A percentile compares a stretch with the other conserved stretches of the same genome.
phyloP scores from a whole-genome alignment of 1,140 invertebrate genomes.

The Habropoda laboriosa region DNA sequence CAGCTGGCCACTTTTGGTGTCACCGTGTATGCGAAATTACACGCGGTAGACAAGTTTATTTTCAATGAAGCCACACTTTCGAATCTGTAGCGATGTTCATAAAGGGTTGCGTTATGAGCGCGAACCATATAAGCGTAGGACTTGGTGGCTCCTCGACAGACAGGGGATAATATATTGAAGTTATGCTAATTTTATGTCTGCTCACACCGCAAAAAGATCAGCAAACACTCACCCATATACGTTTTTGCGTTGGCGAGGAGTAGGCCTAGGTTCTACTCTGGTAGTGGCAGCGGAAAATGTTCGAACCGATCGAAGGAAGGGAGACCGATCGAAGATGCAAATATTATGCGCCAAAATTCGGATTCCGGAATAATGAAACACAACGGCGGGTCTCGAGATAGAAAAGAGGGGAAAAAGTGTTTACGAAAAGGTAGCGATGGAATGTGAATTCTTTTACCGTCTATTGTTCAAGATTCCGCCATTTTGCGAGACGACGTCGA shows the following conservation, averaged over 20 bases:
- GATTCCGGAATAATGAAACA: conserved; percentile 60
- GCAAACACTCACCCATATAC: conserved; percentile 56
- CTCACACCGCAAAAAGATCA: conserved; percentile 60
- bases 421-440: neutral
- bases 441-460: conserved; percentile 7
- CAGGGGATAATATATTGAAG: conserved; percentile 70
- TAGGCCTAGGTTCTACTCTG: conserved; percentile 48
- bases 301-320: neutral
- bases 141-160: conserved; percentile 44
- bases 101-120: conserved; percentile 20
- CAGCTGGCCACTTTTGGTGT: conserved; percentile 19
- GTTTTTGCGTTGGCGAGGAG: conserved; percentile 66
- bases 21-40: conserved; percentile 31
- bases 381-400: conserved; percentile 17
- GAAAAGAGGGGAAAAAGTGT: neutral
- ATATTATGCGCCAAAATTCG: conserved; percentile 50
- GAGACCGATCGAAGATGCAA: conserved; percentile 52
- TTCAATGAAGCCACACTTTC: conserved; percentile 55
- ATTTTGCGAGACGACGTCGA: no score
- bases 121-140: conserved; percentile 32
- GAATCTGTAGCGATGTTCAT: conserved; percentile 21
- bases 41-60: conserved; percentile 43
- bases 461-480: neutral
- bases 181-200: conserved; percentile 76
- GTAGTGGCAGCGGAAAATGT: conserved; percentile 42